Base-by-base conservation (phyloP, 2,888 invertebrate species). In the Magallana nippona region DNA sequence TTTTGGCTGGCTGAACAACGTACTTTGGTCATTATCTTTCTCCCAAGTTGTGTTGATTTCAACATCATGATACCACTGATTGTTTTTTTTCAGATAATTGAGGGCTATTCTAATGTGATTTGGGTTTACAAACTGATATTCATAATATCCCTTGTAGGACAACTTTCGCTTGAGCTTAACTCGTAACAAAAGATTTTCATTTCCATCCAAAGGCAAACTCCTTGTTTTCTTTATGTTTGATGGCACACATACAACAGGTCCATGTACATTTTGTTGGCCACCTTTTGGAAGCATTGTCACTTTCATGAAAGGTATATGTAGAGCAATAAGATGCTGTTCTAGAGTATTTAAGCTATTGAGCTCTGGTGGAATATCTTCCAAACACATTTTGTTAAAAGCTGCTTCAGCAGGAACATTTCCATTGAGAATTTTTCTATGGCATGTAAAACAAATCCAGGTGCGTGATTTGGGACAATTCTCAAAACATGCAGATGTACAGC, bases 161-260 rank as follows among this genome's bases (percentile, higher is more conserved):
- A 87, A 62, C 79, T 86, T 87, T n/a, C 87, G 71, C 81, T 89
- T 88, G 58, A 88, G 62, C 56, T 88, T 87, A 10, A 88, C 81
- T 79, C 60, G 55, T 32, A 88, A 82, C 55, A 86, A 78, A 55
- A 81, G 71, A 55, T 80, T 57, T 32, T 85, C 84, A 55, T 80
- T 71, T 58, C 82, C 71, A 63, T 17, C 17, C 79, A 86, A 79
- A 55, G 88, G 89, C n/a, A 89, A 78, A 27, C 82, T 62, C 17
- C 79, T 60, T 60, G 83, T 79, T 79, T 84, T 85, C 32, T 82
- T 78, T 13, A 87, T 82, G 78, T 88, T 81, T 78, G 86, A 78
- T 63, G 88, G 88, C 2, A 89, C 87, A 87, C 86, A 86, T 22
- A 87, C 84, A 63, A 89, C 86, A 62, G 87, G 87, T 27, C 89